Evolutionary conservation across 2,888 invertebrate species (phyloP).

Genomic region (Cylindroiulus punctatus): DNA sequence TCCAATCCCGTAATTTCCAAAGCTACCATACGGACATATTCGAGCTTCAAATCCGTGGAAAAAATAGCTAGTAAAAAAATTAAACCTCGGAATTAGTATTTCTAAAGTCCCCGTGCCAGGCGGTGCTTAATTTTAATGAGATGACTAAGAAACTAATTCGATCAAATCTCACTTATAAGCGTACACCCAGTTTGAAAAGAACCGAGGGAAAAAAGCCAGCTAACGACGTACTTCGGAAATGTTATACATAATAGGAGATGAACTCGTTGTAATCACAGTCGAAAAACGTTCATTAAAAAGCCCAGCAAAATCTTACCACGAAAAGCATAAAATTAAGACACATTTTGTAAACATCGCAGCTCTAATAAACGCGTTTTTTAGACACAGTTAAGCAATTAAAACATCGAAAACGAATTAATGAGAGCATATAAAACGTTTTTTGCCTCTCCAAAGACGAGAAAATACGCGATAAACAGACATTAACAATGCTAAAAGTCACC

Average conservation of each 20-base stretch:
- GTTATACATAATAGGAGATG: slow-evolving; percentile 46
- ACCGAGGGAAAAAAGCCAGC: not conserved
- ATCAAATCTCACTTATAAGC: slow-evolving; percentile 52
- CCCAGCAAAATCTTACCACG: slow-evolving; percentile 35
- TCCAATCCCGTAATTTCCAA: slow-evolving; percentile 21
- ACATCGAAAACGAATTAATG: slow-evolving; percentile 44
- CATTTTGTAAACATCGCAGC: slow-evolving; percentile 46
- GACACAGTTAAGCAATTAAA: slow-evolving; percentile 36
- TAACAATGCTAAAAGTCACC: slow-evolving; percentile 47
- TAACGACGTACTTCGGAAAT: slow-evolving; percentile 52
- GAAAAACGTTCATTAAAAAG: slow-evolving; percentile 37
- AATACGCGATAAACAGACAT: slow-evolving; percentile 33
- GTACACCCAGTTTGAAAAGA: slow-evolving; percentile 2
- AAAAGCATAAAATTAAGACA: slow-evolving; percentile 52
- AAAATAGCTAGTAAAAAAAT: slow-evolving; percentile 49
- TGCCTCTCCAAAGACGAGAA: not conserved
- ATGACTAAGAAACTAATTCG: slow-evolving; percentile 53
- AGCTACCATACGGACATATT: not conserved
- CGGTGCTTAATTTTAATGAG: slow-evolving; percentile 51
- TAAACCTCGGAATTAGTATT: slow-evolving; percentile 48
- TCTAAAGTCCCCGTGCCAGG: slow-evolving; percentile 48
- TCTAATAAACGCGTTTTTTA: slow-evolving; percentile 47
- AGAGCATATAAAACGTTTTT: slow-evolving; percentile 43
- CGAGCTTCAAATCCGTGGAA: not conserved
- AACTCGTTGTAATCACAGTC: slow-evolving; percentile 50